Evolutionary conservation across 2,113 vertebrate species (phyloP).

Genomic region (Nothobranchius furzeri): DNA sequence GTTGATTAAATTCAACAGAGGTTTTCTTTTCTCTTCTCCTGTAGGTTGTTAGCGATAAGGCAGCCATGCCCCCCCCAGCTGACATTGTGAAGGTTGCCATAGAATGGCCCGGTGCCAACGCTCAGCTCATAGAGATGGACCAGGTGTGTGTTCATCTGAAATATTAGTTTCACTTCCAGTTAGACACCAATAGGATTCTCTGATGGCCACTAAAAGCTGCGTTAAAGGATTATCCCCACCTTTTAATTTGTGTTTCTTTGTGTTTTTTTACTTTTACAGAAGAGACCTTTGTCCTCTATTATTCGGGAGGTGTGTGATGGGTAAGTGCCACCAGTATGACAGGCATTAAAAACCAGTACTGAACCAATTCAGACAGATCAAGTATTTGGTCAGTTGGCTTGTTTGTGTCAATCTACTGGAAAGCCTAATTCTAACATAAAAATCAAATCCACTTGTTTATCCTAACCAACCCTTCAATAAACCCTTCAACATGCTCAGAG

Average conservation of each 20-base stretch:
- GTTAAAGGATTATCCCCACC: not conserved
- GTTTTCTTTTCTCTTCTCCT: not conserved
- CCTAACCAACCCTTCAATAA: too few species aligned
- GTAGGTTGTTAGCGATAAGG: constrained; percentile 37
- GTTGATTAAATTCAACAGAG: not conserved
- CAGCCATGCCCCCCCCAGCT: constrained; percentile 89
- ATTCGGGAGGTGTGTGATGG: constrained; percentile 98
- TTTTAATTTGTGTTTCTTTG: not conserved
- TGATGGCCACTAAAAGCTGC: not conserved
- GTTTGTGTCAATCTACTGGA: too few species aligned
- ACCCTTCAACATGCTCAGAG: too few species aligned
- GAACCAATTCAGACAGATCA: too few species aligned
- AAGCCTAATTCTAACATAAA: too few species aligned
- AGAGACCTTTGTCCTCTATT: constrained; percentile 93
- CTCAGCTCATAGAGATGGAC: constrained; percentile 97
- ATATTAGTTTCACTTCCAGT: not conserved
- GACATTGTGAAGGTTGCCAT: constrained; percentile 99
- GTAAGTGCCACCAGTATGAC: constrained; percentile 75
- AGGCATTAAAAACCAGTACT: too few species aligned
- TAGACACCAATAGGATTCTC: not conserved
- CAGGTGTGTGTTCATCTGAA: constrained; percentile 82
- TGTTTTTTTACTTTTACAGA: constrained; percentile 78
- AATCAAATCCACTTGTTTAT: too few species aligned
- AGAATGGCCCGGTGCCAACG: constrained; percentile 97
- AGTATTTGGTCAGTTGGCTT: too few species aligned